Evolutionary conservation across 64 coral and sea anemone genomes (phyloP).

Genomic region (Cladopsammia gracilis): DNA sequence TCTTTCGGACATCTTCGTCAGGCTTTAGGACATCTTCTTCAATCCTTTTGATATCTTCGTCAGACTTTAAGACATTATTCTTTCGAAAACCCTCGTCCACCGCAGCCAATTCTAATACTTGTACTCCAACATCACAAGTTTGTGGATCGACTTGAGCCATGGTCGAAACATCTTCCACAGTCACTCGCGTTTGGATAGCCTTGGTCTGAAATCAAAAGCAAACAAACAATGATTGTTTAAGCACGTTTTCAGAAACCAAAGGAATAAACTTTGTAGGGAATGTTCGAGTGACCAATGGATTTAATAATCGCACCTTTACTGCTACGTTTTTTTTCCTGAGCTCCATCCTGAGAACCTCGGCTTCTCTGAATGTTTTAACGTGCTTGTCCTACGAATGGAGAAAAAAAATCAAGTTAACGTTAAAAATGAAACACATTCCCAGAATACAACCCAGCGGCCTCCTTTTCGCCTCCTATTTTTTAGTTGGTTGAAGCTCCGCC

Average conservation of each 20-base stretch:
- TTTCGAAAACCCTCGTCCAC: background rate
- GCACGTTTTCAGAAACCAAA: background rate
- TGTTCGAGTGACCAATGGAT: background rate
- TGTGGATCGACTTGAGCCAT: slow-evolving; percentile 13
- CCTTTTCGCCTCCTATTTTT: too few relatives aligned
- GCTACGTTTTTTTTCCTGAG: slow-evolving; percentile 9
- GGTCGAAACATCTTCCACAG: background rate
- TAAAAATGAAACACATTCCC: background rate
- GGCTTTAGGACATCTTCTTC: background rate
- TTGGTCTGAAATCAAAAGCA: background rate
- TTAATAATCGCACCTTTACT: slow-evolving; percentile 14
- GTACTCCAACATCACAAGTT: background rate
- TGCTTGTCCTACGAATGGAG: slow-evolving; percentile 24
- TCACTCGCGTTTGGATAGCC: slow-evolving; percentile 26
- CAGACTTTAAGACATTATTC: background rate
- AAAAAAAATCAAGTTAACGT: background rate
- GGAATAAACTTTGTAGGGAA: background rate
- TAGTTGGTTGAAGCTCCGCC: too few relatives aligned
- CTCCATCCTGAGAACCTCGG: slow-evolving; percentile 21
- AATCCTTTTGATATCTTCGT: background rate
- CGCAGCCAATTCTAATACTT: background rate
- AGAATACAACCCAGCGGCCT: background rate
- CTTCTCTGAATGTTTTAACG: background rate
- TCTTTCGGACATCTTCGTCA: background rate
- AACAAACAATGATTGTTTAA: background rate